Evolutionary conservation across 2,888 invertebrate genomes (phyloP), one percentile per base, ranked within the genome.

Genomic region (Rhingia rostrata): DNA sequence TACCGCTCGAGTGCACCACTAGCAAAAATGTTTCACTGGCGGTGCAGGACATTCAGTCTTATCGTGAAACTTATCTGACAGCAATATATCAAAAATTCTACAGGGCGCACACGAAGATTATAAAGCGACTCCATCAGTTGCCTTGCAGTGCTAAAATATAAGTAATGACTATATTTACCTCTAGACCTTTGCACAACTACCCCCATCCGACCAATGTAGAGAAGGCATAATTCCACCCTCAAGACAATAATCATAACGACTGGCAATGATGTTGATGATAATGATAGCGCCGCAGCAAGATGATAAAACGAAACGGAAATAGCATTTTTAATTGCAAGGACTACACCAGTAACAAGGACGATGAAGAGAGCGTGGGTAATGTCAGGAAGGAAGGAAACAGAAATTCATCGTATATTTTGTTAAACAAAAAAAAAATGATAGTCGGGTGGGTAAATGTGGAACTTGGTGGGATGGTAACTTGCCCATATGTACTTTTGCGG

Each of bases 221-320:
- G 22, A 22, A 22, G 22, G 22, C 22, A 22, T 22, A 32, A 43
- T 39, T 14, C 54, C 39, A 22, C 33, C 12, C 22, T 10, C 45
- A 75, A 69, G 81, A 70, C 75, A 81, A 81, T 81, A 75, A 75
- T 75, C 75, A 63, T 75, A 81, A 81, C 69, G 75, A 75, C 58
- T 70, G 22, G 53, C 81, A 41, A 56, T 58, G 60, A 81, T 63
- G 61, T 69, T 69, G 49, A 49, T 61, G 61, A 60, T 14, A 37
- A 54, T 54, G 81, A 69, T 66, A 69, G 75, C 47, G 75, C 47
- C 53, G 61, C 60, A 51, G 33, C 61, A 72, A 72, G 49, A 75
- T 77, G 77, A 72, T 77, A 82, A 82, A 72, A 77, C 32, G 77
- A 61, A 77, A 77, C 75, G 77, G 82, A 82, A 82, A 82, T 82